phyloP scores from a whole-genome alignment of 2,113 vertebrate genomes.

The Oenanthe oenanthe region DNA sequence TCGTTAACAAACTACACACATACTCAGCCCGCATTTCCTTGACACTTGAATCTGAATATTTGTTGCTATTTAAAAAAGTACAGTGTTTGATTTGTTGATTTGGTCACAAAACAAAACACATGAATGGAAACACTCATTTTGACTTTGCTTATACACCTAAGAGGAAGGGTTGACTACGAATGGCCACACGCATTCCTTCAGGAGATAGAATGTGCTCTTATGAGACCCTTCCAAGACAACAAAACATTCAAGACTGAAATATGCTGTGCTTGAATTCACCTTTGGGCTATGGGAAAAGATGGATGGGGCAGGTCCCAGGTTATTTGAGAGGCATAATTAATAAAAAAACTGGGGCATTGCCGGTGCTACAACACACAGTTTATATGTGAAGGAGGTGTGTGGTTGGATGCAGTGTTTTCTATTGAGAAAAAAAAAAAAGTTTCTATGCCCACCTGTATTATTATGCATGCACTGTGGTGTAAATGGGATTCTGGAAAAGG shows the following conservation, averaged over 20 bases:
- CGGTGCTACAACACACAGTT: background rate
- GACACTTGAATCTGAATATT: slow-evolving; percentile 76
- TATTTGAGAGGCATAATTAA: background rate
- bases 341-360: background rate
- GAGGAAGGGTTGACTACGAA: slow-evolving; percentile 66
- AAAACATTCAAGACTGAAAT: background rate
- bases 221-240: background rate
- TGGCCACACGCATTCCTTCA: background rate
- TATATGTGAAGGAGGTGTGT: background rate
- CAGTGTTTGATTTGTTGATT: slow-evolving; percentile 76
- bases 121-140: slow-evolving; percentile 81
- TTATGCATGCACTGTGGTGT: fast-evolving
- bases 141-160: slow-evolving; percentile 70
- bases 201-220: slow-evolving; percentile 41
- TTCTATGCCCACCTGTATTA: background rate
- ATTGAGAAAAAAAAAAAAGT: background rate
- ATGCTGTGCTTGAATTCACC: slow-evolving; percentile 28
- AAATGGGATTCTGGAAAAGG: background rate
- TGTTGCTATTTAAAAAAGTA: slow-evolving; percentile 83
- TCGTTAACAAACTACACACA: background rate
- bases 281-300: background rate
- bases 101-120: slow-evolving; percentile 78
- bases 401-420: background rate
- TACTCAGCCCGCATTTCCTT: slow-evolving; percentile 43
- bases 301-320: background rate